phyloP scores from a whole-genome alignment of 2,888 invertebrate species.

The Netelia virgata region DNA sequence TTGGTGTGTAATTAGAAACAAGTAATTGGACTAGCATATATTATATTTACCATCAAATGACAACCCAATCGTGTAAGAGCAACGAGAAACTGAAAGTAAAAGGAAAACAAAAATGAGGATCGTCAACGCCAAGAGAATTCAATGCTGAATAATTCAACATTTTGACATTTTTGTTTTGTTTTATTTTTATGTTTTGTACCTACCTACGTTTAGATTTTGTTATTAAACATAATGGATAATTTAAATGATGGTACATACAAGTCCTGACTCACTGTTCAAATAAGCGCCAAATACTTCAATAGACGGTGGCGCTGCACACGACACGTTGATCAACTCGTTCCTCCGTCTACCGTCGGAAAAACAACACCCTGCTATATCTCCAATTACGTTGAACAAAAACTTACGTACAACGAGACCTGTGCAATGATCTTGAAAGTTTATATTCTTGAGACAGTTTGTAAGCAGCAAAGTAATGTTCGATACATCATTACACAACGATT shows the following conservation, averaged over 20 bases:
- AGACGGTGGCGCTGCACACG: not conserved
- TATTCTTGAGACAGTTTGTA: too few species aligned
- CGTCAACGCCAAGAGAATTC: not conserved
- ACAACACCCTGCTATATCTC: not conserved
- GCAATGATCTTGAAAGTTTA: not conserved
- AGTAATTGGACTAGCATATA: not conserved
- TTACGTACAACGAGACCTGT: not conserved
- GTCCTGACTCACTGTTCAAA: not conserved
- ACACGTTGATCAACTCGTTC: not conserved
- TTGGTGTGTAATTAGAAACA: not conserved
- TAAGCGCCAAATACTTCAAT: not conserved
- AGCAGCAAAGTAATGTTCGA: not conserved
- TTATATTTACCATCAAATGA: not conserved
- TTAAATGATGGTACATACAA: not conserved
- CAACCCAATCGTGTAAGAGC: not conserved
- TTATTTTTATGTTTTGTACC: too few species aligned
- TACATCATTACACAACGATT: too few species aligned
- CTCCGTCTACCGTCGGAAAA: not conserved
- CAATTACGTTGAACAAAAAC: not conserved
- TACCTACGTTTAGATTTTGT: not conserved
- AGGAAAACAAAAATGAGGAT: conserved; percentile 6
- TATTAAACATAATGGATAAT: too few species aligned
- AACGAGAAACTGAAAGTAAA: conserved; percentile 1
- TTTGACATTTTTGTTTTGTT: not conserved
- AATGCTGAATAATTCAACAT: not conserved